These are phyloP conservation scores for Asobara japonica DNA, from an alignment of 1,140 invertebrate genomes.

Conservation along the genomic window DNA sequence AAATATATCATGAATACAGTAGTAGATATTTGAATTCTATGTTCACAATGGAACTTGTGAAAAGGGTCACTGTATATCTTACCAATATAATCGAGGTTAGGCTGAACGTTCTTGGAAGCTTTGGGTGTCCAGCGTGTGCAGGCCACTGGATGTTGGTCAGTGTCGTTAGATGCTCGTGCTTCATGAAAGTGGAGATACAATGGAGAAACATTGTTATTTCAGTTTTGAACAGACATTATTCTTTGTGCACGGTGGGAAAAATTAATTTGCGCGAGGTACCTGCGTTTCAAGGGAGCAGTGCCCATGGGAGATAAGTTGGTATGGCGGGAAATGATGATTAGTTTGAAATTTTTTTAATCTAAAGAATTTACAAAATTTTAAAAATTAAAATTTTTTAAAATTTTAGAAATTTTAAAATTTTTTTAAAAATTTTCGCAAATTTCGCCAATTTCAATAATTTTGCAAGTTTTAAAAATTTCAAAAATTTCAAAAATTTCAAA, in stretches of 20 bases:
- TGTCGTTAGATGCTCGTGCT: constrained; percentile 75
- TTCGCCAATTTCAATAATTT: too few relatives aligned
- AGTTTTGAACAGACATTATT: background rate
- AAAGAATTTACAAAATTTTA: too few relatives aligned
- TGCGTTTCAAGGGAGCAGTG: too few relatives aligned
- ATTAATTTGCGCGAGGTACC: too few relatives aligned
- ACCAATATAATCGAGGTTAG: constrained; percentile 92
- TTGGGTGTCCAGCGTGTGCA: constrained; percentile 88
- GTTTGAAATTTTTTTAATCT: too few relatives aligned
- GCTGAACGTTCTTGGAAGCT: constrained; percentile 91
- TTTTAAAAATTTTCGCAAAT: too few relatives aligned
- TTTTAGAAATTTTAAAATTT: too few relatives aligned
- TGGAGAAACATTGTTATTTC: background rate
- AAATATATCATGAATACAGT: constrained; percentile 41
- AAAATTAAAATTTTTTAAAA: too few relatives aligned
- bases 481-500: too few relatives aligned
- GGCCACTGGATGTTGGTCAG: constrained; percentile 75
- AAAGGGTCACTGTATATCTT: constrained; percentile 48
- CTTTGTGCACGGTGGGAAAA: background rate
- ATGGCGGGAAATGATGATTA: too few relatives aligned
- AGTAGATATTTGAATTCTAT: constrained; percentile 3
- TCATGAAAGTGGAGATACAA: constrained; percentile 46
- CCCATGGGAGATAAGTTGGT: too few relatives aligned
- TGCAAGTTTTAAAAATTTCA: too few relatives aligned
- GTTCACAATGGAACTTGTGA: constrained; percentile 12